Percentiles rank a stretch among this genome's conserved stretches.
These are phyloP conservation scores for Glareola pratincola DNA, from an alignment of 2,113 vertebrate species.

Conservation along the genomic window DNA sequence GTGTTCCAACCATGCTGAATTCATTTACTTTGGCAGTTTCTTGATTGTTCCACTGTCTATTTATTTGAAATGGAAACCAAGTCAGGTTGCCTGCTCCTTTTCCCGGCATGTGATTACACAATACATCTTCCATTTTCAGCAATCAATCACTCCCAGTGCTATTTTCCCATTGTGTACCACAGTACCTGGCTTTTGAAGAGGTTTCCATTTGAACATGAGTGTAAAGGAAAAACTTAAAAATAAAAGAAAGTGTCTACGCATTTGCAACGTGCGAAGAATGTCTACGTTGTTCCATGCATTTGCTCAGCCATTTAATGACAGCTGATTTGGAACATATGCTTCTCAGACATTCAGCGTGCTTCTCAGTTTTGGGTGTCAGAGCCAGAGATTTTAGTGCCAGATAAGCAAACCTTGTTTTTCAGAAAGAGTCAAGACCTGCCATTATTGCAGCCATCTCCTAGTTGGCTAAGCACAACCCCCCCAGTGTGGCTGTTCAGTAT, in stretches of 20 bases:
- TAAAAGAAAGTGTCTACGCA: neutral
- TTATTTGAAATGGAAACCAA: constrained; percentile 82
- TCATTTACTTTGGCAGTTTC: constrained; percentile 78
- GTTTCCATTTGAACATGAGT: constrained; percentile 2
- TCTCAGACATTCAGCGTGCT: neutral
- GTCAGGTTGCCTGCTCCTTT: constrained; percentile 61
- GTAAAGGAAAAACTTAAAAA: neutral
- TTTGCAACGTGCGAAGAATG: constrained; percentile 25
- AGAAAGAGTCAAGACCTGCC: neutral
- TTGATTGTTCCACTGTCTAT: constrained; percentile 75
- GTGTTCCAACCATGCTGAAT: constrained; percentile 79
- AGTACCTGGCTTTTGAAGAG: constrained; percentile 5
- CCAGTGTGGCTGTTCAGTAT: neutral
- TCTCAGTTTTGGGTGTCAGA: neutral
- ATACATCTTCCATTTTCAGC: constrained; percentile 53
- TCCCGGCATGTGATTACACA: constrained; percentile 33
- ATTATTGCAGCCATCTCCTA: neutral
- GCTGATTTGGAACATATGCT: constrained; percentile 22
- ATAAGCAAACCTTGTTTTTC: neutral
- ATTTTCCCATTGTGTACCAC: constrained; percentile 14
- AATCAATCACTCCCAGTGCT: constrained; percentile 68
- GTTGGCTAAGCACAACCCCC: neutral
- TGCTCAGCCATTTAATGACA: neutral
- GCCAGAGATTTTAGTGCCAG: constrained; percentile 4
- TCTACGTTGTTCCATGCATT: neutral